These are phyloP conservation scores for Mionectes macconnelli DNA, from an alignment of 2,113 vertebrate species.

Conservation along the genomic window DNA sequence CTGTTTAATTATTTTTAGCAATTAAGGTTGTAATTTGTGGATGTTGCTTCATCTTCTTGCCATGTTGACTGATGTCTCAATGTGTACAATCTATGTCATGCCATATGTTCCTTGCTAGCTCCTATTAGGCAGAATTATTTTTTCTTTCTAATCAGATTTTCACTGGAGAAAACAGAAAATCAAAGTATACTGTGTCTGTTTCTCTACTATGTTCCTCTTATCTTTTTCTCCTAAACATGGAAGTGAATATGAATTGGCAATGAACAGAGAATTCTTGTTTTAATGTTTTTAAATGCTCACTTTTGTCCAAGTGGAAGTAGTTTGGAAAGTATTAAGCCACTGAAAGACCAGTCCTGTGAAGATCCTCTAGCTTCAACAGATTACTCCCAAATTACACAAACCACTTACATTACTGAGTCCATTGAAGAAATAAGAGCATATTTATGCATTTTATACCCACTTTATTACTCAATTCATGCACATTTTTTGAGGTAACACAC, in stretches of 20 bases:
- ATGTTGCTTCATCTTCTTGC: constrained; percentile 54
- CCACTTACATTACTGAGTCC: neutral
- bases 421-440: neutral
- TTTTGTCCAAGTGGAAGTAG: neutral
- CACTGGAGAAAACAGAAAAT: constrained; percentile 8
- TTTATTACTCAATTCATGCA: neutral
- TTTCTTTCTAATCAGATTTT: constrained; percentile 26
- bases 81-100: constrained; percentile 48
- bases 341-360: neutral
- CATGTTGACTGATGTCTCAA: constrained; percentile 45
- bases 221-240: neutral
- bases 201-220: neutral
- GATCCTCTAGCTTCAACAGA: rapidly evolving
- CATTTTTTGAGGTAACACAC: neutral
- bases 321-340: neutral
- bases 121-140: constrained; percentile 8
- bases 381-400: neutral
- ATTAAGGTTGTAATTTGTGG: constrained; percentile 53
- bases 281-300: neutral
- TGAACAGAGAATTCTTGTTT: neutral
- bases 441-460: neutral
- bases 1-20: constrained; percentile 63
- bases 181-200: neutral
- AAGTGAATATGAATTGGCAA: neutral
- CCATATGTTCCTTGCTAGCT: constrained; percentile 45